Evolutionary conservation across 1,140 invertebrate genomes (phyloP), one percentile per base, ranked within the genome.

Genomic region (Episyrphus balteatus): DNA sequence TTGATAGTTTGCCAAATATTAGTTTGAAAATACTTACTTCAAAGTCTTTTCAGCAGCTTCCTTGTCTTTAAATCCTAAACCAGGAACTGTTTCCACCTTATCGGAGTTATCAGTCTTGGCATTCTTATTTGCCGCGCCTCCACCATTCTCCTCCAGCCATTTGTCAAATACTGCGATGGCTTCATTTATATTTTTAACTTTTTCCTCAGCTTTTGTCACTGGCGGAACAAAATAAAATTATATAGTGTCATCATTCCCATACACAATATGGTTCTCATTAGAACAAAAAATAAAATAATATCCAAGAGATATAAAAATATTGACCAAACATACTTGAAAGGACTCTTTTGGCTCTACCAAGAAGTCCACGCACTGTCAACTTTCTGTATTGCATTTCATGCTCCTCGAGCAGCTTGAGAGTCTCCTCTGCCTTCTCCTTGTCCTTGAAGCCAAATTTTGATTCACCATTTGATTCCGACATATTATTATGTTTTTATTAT

Each of bases 401-500:
- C 17, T 70, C 65, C 62, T 81, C 76, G 31, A 82, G 61, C 50
- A 76, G 67, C 51, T 73, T 69, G 13, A 80, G 59, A 1, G 80
- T 81, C 52, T 82, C 80, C 51, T 73, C 60, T 0, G 80, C 80
- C 62, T 82, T 82, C 46, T 77, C 77, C 59, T 74, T 76, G 60
- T 82, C 78, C 63, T 82, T 82, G 70, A 82, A 82, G n/a, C 80
- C 79, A 58, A 81, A 77, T 46, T 78, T 78, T 9, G 77, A 69
- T 43, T 77, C 76, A 58, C 75, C 72, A 31, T 48, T 51, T 30
- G 44, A 26, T 46, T 63, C 61, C 12, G 61, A 56, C 62, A 65
- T 65, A 17, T 52, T 50, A 26, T 3, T 26, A 26, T 8, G 21
- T 26, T 26, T 26, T 26, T 26, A 5, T 26, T 26, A 5, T 5